Evolutionary conservation across 2,888 invertebrate genomes (phyloP).

Genomic region (Athripsodes cinereus): DNA sequence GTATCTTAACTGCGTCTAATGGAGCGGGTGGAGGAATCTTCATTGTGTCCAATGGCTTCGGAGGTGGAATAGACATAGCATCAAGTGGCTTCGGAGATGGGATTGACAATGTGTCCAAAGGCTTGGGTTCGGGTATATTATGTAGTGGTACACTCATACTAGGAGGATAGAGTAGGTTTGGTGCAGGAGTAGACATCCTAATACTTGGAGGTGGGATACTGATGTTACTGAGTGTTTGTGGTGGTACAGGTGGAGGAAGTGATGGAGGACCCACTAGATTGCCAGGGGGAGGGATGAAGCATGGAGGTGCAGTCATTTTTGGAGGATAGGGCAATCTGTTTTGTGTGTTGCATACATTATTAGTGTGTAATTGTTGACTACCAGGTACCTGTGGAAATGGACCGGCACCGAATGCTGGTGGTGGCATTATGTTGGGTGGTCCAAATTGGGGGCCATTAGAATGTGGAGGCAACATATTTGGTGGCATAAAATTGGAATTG

Average conservation of each 20-base stretch:
- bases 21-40: constrained; percentile 35
- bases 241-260: constrained; percentile 35
- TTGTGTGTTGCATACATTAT: not conserved
- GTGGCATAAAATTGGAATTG: too few species aligned
- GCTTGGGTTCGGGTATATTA: constrained; percentile 28
- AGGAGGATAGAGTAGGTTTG: constrained; percentile 31
- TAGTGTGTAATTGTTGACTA: not conserved
- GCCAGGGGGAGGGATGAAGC: not conserved
- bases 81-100: constrained; percentile 23
- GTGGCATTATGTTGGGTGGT: not conserved
- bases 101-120: constrained; percentile 28
- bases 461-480: too few species aligned
- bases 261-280: not conserved
- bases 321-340: not conserved
- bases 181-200: constrained; percentile 55
- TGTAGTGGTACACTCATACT: constrained; percentile 33
- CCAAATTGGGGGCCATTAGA: not conserved
- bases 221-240: constrained; percentile 53
- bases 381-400: not conserved
- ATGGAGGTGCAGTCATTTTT: not conserved
- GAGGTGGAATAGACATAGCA: constrained; percentile 29
- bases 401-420: not conserved
- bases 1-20: constrained; percentile 33
- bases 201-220: constrained; percentile 56
- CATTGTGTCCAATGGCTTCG: constrained; percentile 15